Evolutionary conservation across 2,113 vertebrate genomes (phyloP).

Genomic region (Gadus macrocephalus): DNA sequence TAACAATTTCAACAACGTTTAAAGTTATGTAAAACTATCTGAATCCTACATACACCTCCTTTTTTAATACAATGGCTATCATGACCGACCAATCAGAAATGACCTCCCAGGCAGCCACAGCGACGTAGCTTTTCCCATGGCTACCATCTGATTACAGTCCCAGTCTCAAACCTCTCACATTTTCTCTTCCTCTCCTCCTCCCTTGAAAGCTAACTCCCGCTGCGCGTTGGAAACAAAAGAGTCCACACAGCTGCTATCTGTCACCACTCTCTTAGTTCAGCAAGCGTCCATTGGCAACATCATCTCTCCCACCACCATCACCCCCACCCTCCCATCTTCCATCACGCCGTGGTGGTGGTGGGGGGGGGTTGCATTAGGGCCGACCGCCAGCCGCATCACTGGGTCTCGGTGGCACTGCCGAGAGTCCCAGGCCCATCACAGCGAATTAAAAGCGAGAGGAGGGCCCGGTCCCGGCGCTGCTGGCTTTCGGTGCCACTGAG

Average conservation of each 20-base stretch:
- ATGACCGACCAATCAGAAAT: constrained; percentile 16
- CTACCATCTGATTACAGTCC: constrained; percentile 52
- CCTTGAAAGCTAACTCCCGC: constrained; percentile 49
- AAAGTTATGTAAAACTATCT: too few relatives aligned
- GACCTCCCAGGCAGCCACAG: constrained; percentile 25
- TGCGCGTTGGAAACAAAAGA: constrained; percentile 52
- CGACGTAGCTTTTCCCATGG: constrained; percentile 42
- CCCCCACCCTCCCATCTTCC: constrained; percentile 48
- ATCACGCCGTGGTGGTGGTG: constrained; percentile 37
- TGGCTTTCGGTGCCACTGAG: constrained; percentile 67
- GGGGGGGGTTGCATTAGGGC: constrained; percentile 40
- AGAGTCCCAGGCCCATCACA: constrained; percentile 67
- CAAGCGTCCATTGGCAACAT: constrained; percentile 51
- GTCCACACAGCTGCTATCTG: constrained; percentile 68
- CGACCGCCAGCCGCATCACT: constrained; percentile 58
- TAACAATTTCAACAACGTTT: too few relatives aligned
- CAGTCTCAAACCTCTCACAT: constrained; percentile 57
- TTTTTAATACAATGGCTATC: constrained; percentile 15
- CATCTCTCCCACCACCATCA: constrained; percentile 27
- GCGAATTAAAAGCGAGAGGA: constrained; percentile 64
- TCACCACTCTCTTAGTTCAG: constrained; percentile 64
- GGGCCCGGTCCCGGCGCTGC: constrained; percentile 51
- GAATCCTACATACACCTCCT: too few relatives aligned
- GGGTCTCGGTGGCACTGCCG: constrained; percentile 50
- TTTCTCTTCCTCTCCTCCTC: constrained; percentile 13